Evolutionary conservation across 2,113 vertebrate genomes (phyloP), one percentile per base, ranked within the genome.

Genomic region (Muntiacus muntjak): DNA sequence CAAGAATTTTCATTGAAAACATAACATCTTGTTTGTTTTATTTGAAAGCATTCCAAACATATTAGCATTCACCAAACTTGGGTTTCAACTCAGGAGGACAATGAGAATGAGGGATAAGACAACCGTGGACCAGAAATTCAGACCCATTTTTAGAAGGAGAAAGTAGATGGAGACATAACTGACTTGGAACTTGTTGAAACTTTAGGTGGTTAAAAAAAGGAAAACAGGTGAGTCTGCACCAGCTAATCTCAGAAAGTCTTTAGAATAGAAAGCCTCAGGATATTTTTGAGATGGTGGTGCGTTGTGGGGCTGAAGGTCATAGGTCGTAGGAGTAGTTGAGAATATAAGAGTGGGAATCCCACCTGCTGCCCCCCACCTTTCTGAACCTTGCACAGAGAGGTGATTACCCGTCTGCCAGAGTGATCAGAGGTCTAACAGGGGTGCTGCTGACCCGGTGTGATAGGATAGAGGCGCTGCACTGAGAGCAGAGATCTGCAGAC

Each of bases 1-100:
- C 12, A 87, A 89, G 71, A 87, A 91, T 86, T 94, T 94, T 91
- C 71, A 60, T 28, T 89, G 94, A 97, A 97, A 96, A 57, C 10
- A 33, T 76, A 93, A 10, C 47, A 57, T 86, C 54, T 83, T 97
- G 78, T 79, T 98, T 94, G 50, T 81, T 96, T 94, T 71, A 91
- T 40, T 40, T 96, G 60, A 95, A 96, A 87, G 10, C 16, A 76
- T 95, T 94, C 71, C 90, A 91, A 64, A 67, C 2, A 15, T 19
- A 28, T 91, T 71, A 78, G 15, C 50, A 79, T 89, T 95, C 91
- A 91, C 17, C 57, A 74, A 93, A 89, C 45, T 95, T 67, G 50
- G 55, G 5, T 57, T 97, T 92, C 92, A 90, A 52, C 50, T 76
- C 62, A 93, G 10, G 50, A 88, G n/a, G 43, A 62, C 23, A 30